Conservation (phyloP, 2,797 vertebrate species). For the Crax fasciolata region DNA sequence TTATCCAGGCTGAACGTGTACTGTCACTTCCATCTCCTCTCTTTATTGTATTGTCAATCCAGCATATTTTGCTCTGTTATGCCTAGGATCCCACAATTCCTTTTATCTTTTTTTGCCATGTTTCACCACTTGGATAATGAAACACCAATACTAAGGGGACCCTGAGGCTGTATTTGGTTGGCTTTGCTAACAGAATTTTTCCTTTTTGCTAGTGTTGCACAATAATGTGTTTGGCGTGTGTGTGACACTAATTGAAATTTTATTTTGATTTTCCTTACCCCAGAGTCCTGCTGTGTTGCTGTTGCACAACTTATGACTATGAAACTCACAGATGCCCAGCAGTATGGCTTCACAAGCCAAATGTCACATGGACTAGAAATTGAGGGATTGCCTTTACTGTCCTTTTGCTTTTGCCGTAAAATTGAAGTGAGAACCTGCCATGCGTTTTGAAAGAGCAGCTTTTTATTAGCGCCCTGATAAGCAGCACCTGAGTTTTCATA, state of each 20-base stretch:
- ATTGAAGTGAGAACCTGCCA: conserved; percentile 5
- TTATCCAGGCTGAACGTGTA: conserved; percentile 27
- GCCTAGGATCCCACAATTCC: not conserved
- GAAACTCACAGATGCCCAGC: not conserved
- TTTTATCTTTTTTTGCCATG: not conserved
- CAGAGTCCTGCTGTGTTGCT: not conserved
- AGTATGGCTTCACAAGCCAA: not conserved
- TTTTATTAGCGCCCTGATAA: not conserved
- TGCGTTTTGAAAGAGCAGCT: not conserved
- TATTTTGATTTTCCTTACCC: not conserved
- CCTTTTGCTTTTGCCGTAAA: not conserved
- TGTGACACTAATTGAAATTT: not conserved
- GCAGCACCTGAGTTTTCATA: conserved; percentile 44
- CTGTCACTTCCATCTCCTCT: conserved; percentile 2
- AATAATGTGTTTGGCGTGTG: not conserved
- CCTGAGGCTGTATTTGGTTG: not conserved
- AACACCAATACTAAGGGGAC: not conserved
- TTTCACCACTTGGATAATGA: not conserved
- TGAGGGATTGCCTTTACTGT: not conserved
- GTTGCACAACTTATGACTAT: not conserved
- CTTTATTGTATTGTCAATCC: not conserved
- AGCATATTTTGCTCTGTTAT: not conserved
- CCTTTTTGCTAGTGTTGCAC: not conserved
- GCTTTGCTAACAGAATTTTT: not conserved
- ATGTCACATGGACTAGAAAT: not conserved